Conservation (phyloP, 2,888 invertebrate species). For the Neoitamus cyanurus region DNA sequence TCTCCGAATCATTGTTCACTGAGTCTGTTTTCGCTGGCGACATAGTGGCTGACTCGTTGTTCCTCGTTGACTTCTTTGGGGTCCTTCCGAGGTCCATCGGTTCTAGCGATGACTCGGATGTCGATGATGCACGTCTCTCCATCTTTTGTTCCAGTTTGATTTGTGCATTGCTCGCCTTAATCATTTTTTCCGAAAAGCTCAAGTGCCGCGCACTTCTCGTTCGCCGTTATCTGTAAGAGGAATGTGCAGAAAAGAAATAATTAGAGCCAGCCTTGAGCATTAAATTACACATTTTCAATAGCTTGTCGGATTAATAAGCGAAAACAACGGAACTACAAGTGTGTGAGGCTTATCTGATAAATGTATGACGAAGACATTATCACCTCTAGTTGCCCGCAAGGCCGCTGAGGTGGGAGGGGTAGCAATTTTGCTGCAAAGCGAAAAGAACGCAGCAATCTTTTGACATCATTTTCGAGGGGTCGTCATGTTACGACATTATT, state of each 20-base stretch:
- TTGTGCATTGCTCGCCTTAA: conserved; percentile 20
- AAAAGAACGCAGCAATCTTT: conserved; percentile 1
- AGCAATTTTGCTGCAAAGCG: background rate
- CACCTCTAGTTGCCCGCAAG: background rate
- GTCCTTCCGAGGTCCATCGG: conserved; percentile 64
- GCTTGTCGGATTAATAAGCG: conserved; percentile 13
- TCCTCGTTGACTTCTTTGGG: conserved; percentile 59
- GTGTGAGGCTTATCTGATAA: background rate
- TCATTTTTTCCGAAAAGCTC: conserved; percentile 8
- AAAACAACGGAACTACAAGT: conserved; percentile 20
- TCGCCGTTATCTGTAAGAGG: background rate
- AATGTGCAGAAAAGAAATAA: conserved; percentile 24
- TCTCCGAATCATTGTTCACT: conserved; percentile 49
- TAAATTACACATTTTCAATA: conserved; percentile 32
- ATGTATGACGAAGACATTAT: background rate
- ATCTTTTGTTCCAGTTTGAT: conserved; percentile 63
- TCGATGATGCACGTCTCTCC: conserved; percentile 57
- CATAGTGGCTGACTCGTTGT: background rate
- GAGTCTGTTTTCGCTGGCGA: conserved; percentile 33
- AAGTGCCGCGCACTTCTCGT: background rate
- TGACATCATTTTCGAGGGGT: conserved; percentile 14
- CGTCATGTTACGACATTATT: background rate
- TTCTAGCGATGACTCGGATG: conserved; percentile 66
- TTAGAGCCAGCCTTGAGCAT: conserved; percentile 19
- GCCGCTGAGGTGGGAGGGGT: background rate